These are phyloP conservation scores for Pangasius sanitwongsei DNA, from an alignment of 2,797 vertebrate species.

Conservation along the genomic window DNA sequence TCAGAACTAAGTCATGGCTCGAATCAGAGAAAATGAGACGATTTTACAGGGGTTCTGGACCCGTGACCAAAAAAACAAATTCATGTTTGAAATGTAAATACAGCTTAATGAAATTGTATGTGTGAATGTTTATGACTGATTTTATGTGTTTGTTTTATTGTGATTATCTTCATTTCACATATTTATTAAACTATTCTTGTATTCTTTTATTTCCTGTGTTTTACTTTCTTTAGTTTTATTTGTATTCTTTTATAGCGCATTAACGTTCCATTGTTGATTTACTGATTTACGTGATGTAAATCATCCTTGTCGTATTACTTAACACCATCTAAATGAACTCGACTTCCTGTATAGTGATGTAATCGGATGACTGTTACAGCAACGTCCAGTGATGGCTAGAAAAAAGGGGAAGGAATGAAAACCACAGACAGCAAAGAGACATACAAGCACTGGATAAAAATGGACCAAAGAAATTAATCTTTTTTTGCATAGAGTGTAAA, in stretches of 20 bases:
- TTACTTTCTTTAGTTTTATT: not conserved
- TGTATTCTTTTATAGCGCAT: not conserved
- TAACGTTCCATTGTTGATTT: not conserved
- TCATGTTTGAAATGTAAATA: not conserved
- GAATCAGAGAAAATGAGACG: not conserved
- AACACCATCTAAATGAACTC: not conserved
- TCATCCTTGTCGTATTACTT: not conserved
- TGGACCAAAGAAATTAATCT: not conserved
- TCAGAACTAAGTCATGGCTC: not conserved
- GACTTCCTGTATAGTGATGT: not conserved
- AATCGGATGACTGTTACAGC: not conserved
- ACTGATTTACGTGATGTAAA: not conserved
- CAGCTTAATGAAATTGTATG: not conserved
- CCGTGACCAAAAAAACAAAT: not conserved
- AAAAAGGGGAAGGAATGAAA: not conserved
- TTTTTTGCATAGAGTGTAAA: not conserved
- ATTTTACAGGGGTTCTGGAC: not conserved
- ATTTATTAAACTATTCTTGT: not conserved
- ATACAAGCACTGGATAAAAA: not conserved
- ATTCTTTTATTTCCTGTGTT: not conserved
- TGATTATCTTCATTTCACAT: not conserved
- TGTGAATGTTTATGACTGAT: not conserved
- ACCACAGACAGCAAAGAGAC: not conserved
- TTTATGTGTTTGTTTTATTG: not conserved
- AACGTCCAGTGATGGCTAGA: not conserved